Percentiles rank a stretch among this genome's conserved stretches.
phyloP scores from a whole-genome alignment of 2,797 vertebrate genomes.

The Acanthurus leucopareius region DNA sequence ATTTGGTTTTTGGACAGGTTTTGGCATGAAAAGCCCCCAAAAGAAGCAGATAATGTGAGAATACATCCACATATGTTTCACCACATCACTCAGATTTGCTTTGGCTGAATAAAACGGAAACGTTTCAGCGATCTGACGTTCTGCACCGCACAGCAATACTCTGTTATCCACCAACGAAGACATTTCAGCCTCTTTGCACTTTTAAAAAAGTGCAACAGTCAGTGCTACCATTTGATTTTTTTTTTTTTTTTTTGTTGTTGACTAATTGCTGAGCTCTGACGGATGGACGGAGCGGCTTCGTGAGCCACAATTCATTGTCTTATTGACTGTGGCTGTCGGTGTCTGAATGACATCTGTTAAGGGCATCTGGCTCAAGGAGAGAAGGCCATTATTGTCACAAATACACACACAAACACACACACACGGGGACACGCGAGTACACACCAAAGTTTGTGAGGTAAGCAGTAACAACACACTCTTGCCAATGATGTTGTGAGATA shows the following conservation, averaged over 20 bases:
- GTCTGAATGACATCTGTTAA: constrained; percentile 72
- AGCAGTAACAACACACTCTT: constrained; percentile 49
- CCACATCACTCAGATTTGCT: neutral
- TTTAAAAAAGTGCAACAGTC: constrained; percentile 52
- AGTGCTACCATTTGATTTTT: constrained; percentile 2
- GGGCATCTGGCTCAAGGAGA: constrained; percentile 67
- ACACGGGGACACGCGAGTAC: constrained; percentile 8
- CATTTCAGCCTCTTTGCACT: constrained; percentile 14
- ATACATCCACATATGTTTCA: constrained; percentile 9
- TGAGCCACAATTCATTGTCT: constrained; percentile 57
- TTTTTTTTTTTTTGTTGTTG: neutral
- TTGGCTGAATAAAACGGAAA: constrained; percentile 4
- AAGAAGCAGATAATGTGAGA: neutral
- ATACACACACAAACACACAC: constrained; percentile 42
- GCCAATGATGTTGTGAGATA: constrained; percentile 53
- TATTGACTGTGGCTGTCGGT: constrained; percentile 53
- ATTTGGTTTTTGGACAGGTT: neutral
- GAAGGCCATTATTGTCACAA: constrained; percentile 56
- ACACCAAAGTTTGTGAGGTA: constrained; percentile 48
- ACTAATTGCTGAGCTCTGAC: constrained; percentile 36
- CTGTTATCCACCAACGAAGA: neutral
- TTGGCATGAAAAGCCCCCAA: neutral
- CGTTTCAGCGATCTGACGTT: constrained; percentile 19
- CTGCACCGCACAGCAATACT: constrained; percentile 29
- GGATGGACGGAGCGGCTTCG: constrained; percentile 8